Conservation (phyloP, 1,140 invertebrate species). For the Drosophila littoralis region DNA sequence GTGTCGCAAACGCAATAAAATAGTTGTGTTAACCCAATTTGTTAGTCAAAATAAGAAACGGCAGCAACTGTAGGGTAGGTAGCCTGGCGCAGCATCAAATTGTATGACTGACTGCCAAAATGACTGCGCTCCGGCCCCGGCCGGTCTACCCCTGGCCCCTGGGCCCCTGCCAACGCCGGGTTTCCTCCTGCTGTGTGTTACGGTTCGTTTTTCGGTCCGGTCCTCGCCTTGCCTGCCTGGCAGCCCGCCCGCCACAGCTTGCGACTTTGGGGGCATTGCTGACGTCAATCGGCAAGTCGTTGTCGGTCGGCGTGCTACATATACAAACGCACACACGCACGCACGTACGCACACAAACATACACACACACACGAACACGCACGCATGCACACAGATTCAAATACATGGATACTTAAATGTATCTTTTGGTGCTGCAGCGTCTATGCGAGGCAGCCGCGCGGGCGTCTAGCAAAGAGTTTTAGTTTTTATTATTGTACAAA, state of each 20-base stretch:
- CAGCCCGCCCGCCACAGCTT: constrained; percentile 68
- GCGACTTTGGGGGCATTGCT: constrained; percentile 82
- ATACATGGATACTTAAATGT: constrained; percentile 19
- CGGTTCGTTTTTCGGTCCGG: constrained; percentile 25
- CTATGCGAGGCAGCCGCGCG: constrained; percentile 57
- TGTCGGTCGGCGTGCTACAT: constrained; percentile 76
- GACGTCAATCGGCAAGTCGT: constrained; percentile 79
- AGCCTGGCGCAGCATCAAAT: constrained; percentile 50
- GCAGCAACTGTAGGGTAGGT: constrained; percentile 24
- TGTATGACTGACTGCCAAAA: constrained; percentile 79
- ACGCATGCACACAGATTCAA: not conserved
- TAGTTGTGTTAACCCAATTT: not conserved
- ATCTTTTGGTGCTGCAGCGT: constrained; percentile 48
- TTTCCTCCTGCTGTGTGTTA: constrained; percentile 7
- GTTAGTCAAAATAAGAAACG: not conserved
- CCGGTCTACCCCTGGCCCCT: not conserved
- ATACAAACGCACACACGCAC: constrained; percentile 38
- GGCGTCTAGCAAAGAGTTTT: constrained; percentile 58
- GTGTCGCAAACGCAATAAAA: not conserved
- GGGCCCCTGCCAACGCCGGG: not conserved
- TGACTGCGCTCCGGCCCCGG: constrained; percentile 28
- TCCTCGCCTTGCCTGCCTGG: constrained; percentile 55
- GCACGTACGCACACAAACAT: constrained; percentile 21
- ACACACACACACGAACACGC: constrained; percentile 7
- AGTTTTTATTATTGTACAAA: constrained; percentile 50